phyloP scores from a whole-genome alignment of 2,888 invertebrate species.

The Hirtodrosophila trivittata region DNA sequence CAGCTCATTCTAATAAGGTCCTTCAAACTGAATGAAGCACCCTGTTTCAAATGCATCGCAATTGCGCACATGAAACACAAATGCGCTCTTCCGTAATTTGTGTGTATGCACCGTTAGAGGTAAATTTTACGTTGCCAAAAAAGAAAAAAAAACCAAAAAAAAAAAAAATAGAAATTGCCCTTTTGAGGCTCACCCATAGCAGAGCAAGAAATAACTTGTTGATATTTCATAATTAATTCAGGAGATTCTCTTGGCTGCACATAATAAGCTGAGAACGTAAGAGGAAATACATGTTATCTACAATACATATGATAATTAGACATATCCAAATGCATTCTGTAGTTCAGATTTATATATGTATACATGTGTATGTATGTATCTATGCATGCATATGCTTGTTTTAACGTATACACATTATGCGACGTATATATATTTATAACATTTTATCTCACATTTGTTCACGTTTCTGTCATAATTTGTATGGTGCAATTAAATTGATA shows the following conservation, averaged over 20 bases:
- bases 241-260: too few relatives aligned
- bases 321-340: too few relatives aligned
- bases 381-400: slow-evolving; percentile 11
- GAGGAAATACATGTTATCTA: too few relatives aligned
- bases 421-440: slow-evolving; percentile 5
- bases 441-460: background rate
- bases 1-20: background rate
- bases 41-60: background rate
- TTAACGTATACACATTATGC: too few relatives aligned
- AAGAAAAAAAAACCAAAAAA: background rate
- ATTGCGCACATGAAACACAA: background rate
- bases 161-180: background rate
- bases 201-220: slow-evolving; percentile 5
- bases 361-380: slow-evolving; percentile 1
- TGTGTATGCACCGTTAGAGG: background rate
- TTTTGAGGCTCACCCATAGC: slow-evolving; percentile 1
- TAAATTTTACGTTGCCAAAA: slow-evolving; percentile 1
- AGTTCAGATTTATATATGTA: too few relatives aligned
- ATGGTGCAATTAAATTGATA: too few relatives aligned
- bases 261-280: too few relatives aligned
- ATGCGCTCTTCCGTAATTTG: background rate
- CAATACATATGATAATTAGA: too few relatives aligned
- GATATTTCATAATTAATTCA: background rate
- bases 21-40: slow-evolving; percentile 1
- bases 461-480: too few relatives aligned